Conservation (phyloP, 2,113 vertebrate species). For the Calidris pugnax region DNA sequence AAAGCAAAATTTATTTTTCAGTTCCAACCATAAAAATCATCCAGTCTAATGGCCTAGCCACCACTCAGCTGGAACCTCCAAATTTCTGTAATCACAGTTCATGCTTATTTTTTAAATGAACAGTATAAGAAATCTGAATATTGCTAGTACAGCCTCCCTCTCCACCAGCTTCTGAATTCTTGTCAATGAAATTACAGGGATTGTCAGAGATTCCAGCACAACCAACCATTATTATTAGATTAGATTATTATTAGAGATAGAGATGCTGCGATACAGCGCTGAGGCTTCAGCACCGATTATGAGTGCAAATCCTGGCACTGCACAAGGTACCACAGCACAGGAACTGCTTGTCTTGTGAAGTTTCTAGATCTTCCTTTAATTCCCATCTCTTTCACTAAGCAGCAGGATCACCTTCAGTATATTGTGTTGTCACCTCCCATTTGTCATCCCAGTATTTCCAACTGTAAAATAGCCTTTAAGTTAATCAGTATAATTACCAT, state of each 20-base stretch:
- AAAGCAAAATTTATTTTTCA: neutral
- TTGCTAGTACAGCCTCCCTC: rapidly evolving
- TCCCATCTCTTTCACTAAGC: neutral
- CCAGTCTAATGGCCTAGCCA: neutral
- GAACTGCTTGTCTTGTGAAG: neutral
- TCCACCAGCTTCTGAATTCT: neutral
- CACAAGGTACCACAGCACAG: neutral
- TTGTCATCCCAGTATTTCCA: neutral
- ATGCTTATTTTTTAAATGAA: neutral
- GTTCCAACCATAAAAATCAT: neutral
- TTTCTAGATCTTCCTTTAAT: neutral
- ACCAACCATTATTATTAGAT: neutral
- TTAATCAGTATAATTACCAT: neutral
- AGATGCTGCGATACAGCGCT: neutral
- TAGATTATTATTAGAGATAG: neutral
- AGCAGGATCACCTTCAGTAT: neutral
- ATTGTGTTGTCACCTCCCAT: neutral
- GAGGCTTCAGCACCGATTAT: neutral
- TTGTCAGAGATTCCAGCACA: neutral
- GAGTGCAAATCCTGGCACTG: neutral
- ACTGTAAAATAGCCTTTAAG: neutral
- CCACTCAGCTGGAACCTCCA: neutral
- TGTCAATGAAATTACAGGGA: neutral
- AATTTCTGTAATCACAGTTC: neutral
- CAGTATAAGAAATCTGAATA: neutral